phyloP scores from a whole-genome alignment of 2,888 invertebrate species.

The Eugnorisma glareosa region DNA sequence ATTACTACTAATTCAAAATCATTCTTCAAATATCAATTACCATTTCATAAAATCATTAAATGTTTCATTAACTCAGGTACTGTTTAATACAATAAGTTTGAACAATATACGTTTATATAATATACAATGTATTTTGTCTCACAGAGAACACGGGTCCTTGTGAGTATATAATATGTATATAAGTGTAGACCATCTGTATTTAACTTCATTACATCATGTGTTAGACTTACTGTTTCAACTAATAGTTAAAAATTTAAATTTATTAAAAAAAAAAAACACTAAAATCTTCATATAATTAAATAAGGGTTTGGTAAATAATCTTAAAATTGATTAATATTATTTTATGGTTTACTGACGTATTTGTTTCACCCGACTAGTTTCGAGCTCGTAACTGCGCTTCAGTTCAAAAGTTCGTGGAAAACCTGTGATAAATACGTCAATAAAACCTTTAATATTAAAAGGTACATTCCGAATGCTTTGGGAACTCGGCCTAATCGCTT shows the following conservation, averaged over 20 bases:
- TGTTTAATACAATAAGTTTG: slow-evolving; percentile 19
- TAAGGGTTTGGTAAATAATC: slow-evolving; percentile 36
- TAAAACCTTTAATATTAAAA: background rate
- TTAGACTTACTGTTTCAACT: slow-evolving; percentile 13
- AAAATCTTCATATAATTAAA: slow-evolving; percentile 26
- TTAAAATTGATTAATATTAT: background rate
- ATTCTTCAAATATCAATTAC: background rate
- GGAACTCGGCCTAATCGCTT: background rate
- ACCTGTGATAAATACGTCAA: background rate
- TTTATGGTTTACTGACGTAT: background rate
- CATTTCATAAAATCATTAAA: slow-evolving; percentile 24
- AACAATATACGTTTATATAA: slow-evolving; percentile 69
- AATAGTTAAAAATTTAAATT: slow-evolving; percentile 9
- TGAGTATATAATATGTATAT: slow-evolving; percentile 82
- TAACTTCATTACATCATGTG: slow-evolving; percentile 66
- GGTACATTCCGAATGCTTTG: background rate
- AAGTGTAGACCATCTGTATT: slow-evolving; percentile 69
- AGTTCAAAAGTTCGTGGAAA: background rate
- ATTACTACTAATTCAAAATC: background rate
- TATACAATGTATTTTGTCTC: slow-evolving; percentile 83
- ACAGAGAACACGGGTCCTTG: slow-evolving; percentile 89
- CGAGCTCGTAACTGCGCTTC: background rate
- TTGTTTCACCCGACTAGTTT: background rate
- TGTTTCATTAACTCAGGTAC: slow-evolving; percentile 26
- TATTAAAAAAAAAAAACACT: slow-evolving; percentile 7